Evolutionary conservation across 2,888 invertebrate species (phyloP), one percentile per base, ranked within the genome.

Genomic region (Dryobota labecula): DNA sequence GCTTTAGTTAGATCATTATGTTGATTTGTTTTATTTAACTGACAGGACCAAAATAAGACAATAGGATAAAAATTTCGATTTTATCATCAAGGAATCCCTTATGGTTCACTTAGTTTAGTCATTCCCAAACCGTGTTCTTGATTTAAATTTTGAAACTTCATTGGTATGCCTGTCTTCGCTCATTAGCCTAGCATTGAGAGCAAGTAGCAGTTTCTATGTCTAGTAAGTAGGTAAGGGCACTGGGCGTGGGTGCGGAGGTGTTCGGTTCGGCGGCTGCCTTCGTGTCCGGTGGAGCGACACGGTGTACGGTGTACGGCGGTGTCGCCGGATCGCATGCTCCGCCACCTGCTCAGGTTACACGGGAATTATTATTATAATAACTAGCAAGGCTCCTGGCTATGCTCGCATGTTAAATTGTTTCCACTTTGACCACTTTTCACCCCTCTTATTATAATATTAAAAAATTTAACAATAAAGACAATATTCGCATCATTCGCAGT

Each of bases 241-340:
- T 38, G 62, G 60, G 47, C 57, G 57, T 41, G 73, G 68, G 67
- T 15, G 66, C 61, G 11, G 41, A 47, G 57, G 62, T 78, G 68
- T 65, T 79, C 63, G 69, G 66, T 73, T 65, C 73, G 73, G 56
- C 73, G 70, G 75, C 78, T 78, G 76, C 70, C 60, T 75, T 63
- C 78, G 69, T 73, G 82, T 66, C 81, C 80, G 85, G 83, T 87
- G 90, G 80, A 87, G 88, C 89, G 89, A 82, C 84, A 68, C 90
- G 90, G 90, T 86, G 90, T 89, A 86, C 78, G 84, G 87, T 91
- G 86, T 72, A 73, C 85, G 76, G 71, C 84, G 86, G 88, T 86
- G 86, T 87, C 85, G 85, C 82, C 81, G 86, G 87, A 86, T 90
- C 90, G 88, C 79, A 88, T 89, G 88, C 87, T 82, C 83, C 84